Evolutionary conservation across 1,140 invertebrate genomes (phyloP).

Genomic region (Potamilus streckersoni): DNA sequence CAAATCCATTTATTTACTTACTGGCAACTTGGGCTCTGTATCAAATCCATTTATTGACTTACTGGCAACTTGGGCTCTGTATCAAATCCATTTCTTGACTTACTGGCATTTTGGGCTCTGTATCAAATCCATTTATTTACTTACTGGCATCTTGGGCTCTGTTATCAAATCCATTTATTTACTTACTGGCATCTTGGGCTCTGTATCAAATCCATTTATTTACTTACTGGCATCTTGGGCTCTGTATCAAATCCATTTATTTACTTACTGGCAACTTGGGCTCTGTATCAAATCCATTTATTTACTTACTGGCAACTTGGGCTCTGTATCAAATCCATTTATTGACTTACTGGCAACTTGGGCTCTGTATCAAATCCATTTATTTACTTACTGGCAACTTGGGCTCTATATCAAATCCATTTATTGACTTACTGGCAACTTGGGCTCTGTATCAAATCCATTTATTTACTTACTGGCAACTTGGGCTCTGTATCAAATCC

Average conservation of each 20-base stretch:
- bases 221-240: slow-evolving; percentile 55
- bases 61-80: slow-evolving; percentile 58
- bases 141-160: slow-evolving; percentile 57
- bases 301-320: slow-evolving; percentile 52
- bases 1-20: slow-evolving; percentile 26
- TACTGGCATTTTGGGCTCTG: slow-evolving; percentile 57
- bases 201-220: too few relatives aligned
- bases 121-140: slow-evolving; percentile 3
- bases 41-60: slow-evolving; percentile 12
- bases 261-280: slow-evolving; percentile 54
- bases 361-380: slow-evolving; percentile 23
- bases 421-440: slow-evolving; percentile 44
- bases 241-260: too few relatives aligned
- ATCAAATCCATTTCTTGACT: slow-evolving; percentile 5
- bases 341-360: slow-evolving; percentile 49
- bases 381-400: slow-evolving; percentile 48
- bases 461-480: slow-evolving; percentile 42
- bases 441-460: slow-evolving; percentile 34
- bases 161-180: too few relatives aligned
- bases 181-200: slow-evolving; percentile 56
- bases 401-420: background rate
- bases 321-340: slow-evolving; percentile 11
- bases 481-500: slow-evolving; percentile 39
- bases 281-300: background rate
- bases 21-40: slow-evolving; percentile 54